Conservation (phyloP, 2,888 invertebrate species). For the Polyploca ridens region DNA sequence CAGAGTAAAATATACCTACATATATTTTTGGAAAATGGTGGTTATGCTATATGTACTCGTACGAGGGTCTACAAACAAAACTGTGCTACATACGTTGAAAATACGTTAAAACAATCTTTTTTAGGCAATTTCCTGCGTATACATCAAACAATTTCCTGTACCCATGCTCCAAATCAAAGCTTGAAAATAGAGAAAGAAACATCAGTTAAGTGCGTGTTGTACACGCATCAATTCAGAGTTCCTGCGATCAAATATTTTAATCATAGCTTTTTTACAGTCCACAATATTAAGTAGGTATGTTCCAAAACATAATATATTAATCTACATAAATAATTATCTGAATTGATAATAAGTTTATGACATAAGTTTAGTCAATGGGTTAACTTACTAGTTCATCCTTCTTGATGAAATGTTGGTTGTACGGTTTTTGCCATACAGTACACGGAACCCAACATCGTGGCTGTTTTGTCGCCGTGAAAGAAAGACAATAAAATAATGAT, state of each 20-base stretch:
- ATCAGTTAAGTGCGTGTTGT: slow-evolving; percentile 24
- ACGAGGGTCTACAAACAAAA: too few relatives aligned
- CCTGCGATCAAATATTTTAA: neutral
- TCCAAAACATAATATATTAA: too few relatives aligned
- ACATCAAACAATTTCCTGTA: slow-evolving; percentile 63
- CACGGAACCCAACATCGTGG: neutral
- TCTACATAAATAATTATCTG: too few relatives aligned
- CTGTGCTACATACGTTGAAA: slow-evolving; percentile 28
- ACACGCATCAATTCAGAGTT: neutral
- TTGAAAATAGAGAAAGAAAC: slow-evolving; percentile 23
- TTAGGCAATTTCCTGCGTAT: slow-evolving; percentile 55
- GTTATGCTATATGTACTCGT: too few relatives aligned
- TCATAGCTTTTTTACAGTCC: too few relatives aligned
- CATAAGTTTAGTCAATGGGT: too few relatives aligned
- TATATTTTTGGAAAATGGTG: too few relatives aligned
- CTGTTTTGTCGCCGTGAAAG: slow-evolving; percentile 18
- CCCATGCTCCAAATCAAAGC: slow-evolving; percentile 49
- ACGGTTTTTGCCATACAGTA: neutral
- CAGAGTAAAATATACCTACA: too few relatives aligned
- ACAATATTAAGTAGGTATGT: too few relatives aligned
- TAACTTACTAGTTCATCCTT: too few relatives aligned
- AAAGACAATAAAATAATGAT: slow-evolving; percentile 42
- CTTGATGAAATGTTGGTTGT: too few relatives aligned
- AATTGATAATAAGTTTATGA: too few relatives aligned
- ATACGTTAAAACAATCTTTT: slow-evolving; percentile 52